Conservation (phyloP, 2,888 invertebrate species). For the Choreutis nemorana region DNA sequence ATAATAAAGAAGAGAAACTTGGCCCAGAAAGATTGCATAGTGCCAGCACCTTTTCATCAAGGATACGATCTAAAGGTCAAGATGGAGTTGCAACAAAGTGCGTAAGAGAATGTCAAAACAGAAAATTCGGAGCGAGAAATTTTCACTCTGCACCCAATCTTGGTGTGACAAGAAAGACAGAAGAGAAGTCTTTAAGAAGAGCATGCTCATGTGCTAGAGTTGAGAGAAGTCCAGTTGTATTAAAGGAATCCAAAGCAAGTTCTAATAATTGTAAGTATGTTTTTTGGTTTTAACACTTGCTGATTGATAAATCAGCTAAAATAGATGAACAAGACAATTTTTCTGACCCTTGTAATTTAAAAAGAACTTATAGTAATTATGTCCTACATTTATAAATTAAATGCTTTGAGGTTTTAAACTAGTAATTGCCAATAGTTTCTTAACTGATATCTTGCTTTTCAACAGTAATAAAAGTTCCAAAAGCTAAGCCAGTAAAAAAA, state of each 20-base stretch:
- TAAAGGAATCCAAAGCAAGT: constrained; percentile 22
- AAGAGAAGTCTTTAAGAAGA: constrained; percentile 27
- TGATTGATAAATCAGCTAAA: background rate
- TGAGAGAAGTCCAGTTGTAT: constrained; percentile 27
- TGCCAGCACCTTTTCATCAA: constrained; percentile 54
- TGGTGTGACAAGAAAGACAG: constrained; percentile 17
- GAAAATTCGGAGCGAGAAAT: constrained; percentile 19
- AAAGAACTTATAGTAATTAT: too few species aligned
- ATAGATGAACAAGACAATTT: too few species aligned
- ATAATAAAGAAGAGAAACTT: constrained; percentile 18
- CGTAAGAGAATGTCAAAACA: constrained; percentile 26
- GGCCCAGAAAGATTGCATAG: constrained; percentile 52
- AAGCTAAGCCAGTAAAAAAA: constrained; percentile 47
- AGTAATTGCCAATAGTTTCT: too few species aligned
- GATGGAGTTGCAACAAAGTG: constrained; percentile 23
- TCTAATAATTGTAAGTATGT: constrained; percentile 41
- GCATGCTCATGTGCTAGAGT: constrained; percentile 44
- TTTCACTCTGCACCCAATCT: constrained; percentile 42
- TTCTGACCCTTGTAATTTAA: too few species aligned
- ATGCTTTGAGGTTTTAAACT: too few species aligned
- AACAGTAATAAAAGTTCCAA: constrained; percentile 71
- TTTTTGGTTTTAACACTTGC: constrained; percentile 1
- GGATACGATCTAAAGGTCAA: constrained; percentile 33
- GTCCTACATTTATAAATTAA: too few species aligned
- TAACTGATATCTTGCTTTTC: too few species aligned